phyloP scores from a whole-genome alignment of 2,797 vertebrate genomes.

The Acomys russatus region DNA sequence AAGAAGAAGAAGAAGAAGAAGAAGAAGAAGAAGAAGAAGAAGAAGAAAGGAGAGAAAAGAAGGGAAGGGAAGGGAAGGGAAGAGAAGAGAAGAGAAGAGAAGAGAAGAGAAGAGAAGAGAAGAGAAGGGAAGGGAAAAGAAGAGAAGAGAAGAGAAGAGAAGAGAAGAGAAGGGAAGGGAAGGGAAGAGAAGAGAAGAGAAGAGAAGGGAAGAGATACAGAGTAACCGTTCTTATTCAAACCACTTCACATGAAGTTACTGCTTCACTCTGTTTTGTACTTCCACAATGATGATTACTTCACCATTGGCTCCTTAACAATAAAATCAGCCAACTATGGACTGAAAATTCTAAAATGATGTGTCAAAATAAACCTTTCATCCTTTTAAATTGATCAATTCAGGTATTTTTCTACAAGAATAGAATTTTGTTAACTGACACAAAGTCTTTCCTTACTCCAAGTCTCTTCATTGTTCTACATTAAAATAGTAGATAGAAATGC shows the following conservation, averaged over 20 bases:
- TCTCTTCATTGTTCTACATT: background rate
- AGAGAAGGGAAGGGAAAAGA: too few species aligned
- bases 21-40: too few species aligned
- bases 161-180: too few species aligned
- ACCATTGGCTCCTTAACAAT: background rate
- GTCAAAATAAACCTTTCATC: background rate
- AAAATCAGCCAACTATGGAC: background rate
- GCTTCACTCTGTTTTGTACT: background rate
- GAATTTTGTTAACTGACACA: background rate
- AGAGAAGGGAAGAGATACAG: too few species aligned
- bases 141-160: too few species aligned
- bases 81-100: too few species aligned
- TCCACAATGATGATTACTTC: background rate
- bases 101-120: too few species aligned
- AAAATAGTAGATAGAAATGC: conserved; percentile 30
- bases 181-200: background rate
- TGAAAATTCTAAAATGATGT: background rate
- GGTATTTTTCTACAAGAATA: background rate
- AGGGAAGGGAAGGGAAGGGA: too few species aligned
- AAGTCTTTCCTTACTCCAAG: conserved; percentile 10
- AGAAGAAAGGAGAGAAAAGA: rapidly evolving
- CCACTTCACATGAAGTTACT: background rate
- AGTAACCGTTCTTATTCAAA: too few species aligned
- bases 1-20: too few species aligned
- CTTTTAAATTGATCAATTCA: background rate